Conservation (phyloP, 1,140 invertebrate genomes). For the Lucilia cuprina region DNA sequence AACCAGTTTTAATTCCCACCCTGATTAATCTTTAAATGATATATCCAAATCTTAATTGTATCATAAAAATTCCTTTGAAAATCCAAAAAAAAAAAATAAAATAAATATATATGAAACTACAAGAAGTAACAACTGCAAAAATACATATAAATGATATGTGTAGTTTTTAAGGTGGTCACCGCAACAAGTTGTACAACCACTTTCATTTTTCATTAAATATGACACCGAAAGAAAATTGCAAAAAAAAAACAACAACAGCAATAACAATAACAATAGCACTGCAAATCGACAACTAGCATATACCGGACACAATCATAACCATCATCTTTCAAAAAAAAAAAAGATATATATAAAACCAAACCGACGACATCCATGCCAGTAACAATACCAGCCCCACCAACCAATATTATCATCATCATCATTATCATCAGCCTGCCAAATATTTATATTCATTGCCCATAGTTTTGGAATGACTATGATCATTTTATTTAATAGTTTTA, state of each 20-base stretch:
- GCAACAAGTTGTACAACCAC: conserved; percentile 27
- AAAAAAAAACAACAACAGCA: neutral
- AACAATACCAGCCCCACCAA: neutral
- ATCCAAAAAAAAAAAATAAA: neutral
- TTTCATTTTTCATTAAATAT: conserved; percentile 34
- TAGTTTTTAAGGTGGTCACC: conserved; percentile 1
- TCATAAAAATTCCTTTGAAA: conserved; percentile 21
- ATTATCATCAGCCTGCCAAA: neutral
- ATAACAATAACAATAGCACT: neutral
- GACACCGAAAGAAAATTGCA: neutral
- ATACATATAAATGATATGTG: conserved; percentile 26
- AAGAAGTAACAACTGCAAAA: neutral
- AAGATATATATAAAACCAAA: neutral
- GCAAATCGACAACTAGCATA: neutral
- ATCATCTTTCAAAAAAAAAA: neutral
- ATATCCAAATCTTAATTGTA: conserved; percentile 27
- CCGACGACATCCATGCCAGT: neutral
- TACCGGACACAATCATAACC: conserved; percentile 31
- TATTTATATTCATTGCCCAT: neutral
- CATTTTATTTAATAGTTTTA: neutral
- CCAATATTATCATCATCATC: neutral
- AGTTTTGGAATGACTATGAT: neutral
- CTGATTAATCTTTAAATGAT: conserved; percentile 30
- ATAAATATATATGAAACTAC: too few species aligned
- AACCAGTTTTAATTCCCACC: conserved; percentile 19